phyloP scores from a whole-genome alignment of 37 sponge, comb jelly and placozoan species.

The Axinella damicornis region DNA sequence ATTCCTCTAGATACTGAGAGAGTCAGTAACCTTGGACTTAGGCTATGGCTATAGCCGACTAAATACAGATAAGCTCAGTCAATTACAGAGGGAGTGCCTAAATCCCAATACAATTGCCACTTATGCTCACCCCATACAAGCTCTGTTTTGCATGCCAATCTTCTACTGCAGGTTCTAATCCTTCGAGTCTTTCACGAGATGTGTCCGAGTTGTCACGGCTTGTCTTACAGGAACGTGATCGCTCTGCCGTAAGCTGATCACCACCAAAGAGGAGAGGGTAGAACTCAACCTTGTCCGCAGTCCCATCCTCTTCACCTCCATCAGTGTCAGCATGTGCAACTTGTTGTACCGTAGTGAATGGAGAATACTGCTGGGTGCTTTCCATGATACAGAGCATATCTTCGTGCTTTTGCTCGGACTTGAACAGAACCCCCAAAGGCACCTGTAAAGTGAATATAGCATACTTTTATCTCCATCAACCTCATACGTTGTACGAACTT shows the following conservation, averaged over 20 bases:
- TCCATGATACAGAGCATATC: neutral
- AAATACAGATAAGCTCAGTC: too few species aligned
- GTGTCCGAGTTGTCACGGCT: neutral
- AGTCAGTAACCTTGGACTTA: too few species aligned
- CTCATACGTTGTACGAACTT: too few species aligned
- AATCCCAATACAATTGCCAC: too few species aligned
- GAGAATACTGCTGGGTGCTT: neutral
- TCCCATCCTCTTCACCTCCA: neutral
- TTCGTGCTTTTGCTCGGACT: neutral
- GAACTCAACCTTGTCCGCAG: neutral
- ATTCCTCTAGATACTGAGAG: too few species aligned
- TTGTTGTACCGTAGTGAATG: neutral
- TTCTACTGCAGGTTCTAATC: constrained; percentile 21
- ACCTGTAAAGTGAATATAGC: neutral
- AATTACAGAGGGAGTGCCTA: too few species aligned
- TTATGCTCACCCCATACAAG: too few species aligned
- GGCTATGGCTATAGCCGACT: too few species aligned
- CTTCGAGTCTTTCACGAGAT: constrained; percentile 3
- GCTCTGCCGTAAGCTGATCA: constrained; percentile 23
- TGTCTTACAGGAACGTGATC: neutral
- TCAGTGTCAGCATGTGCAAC: too few species aligned
- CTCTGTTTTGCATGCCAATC: constrained; percentile 24
- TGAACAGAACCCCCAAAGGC: neutral
- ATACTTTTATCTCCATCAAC: too few species aligned
- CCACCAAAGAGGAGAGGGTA: constrained; percentile 3